A percentile compares a stretch with the other conserved stretches of the same genome.
Conservation (phyloP, 2,888 invertebrate species). For the Creontiades dilutus region DNA sequence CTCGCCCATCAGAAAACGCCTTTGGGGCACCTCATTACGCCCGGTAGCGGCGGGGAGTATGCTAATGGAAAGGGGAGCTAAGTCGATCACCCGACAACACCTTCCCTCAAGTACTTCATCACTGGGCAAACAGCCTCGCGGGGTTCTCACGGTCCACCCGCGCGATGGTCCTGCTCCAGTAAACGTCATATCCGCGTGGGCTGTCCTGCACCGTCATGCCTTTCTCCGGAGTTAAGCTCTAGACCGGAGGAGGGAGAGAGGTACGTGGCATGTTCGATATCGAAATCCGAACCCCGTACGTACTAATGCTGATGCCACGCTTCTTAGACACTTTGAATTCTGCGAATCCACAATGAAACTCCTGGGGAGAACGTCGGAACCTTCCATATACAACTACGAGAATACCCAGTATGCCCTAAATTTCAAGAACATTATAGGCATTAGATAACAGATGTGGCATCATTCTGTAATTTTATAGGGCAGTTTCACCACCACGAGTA, state of each 20-base stretch:
- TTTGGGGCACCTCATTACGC: constrained; percentile 56
- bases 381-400: too few species aligned
- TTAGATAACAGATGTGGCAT: too few species aligned
- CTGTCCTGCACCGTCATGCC: constrained; percentile 52
- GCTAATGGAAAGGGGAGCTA: constrained; percentile 63
- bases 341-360: too few species aligned
- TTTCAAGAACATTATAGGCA: too few species aligned
- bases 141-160: constrained; percentile 57
- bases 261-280: too few species aligned
- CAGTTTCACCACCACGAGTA: too few species aligned
- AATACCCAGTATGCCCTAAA: too few species aligned
- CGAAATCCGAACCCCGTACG: too few species aligned
- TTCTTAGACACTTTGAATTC: too few species aligned
- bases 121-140: constrained; percentile 61
- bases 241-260: not conserved
- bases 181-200: constrained; percentile 67
- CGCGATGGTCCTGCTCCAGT: constrained; percentile 55
- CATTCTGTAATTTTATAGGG: too few species aligned
- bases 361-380: too few species aligned
- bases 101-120: constrained; percentile 61
- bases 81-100: constrained; percentile 65
- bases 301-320: too few species aligned
- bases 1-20: constrained; percentile 53
- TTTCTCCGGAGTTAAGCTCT: constrained; percentile 30
- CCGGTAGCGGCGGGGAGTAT: constrained; percentile 44